Evolutionary conservation across 2,797 vertebrate genomes (phyloP), one percentile per base, ranked within the genome.

Genomic region (Euthynnus affinis): DNA sequence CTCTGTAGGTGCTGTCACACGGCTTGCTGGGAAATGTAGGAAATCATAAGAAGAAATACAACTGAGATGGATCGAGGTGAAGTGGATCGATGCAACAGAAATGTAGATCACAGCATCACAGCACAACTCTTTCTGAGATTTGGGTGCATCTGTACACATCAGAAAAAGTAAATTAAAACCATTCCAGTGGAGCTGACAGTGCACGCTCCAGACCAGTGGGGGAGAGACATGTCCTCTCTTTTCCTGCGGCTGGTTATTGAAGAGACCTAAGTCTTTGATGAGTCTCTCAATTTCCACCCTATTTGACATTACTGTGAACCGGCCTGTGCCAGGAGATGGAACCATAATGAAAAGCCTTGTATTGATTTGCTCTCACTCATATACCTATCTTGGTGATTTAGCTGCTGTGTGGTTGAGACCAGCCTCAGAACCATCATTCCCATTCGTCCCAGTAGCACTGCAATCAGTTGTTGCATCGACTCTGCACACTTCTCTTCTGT

Each of bases 361-460:
- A 93, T 94, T 82, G 91, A 93, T 93, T 90, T 81, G 20, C 85
- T 91, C 84, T 90, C 82, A 89, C 80, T 90, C 86, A 72, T 81
- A 65, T 66, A 82, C 63, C 80, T 84, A 74, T 89, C 85, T 87
- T 9, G 6, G 53, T 71, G 84, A 83, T 84, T 89, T 75, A 78
- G 81, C 49, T 49, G 63, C 18, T 62, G 71, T 80, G 70, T 66
- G 37, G 81, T 29, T 18, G 71, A 78, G 74, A 42, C 68, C 18
- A 15, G 77, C 69, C 59, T 53, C 40, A 65, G 83, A 78, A 80
- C 71, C 58, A 7, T 25, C 59, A 80, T 68, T 71, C 37, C 59
- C 70, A 32, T 57, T 77, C 9, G 37, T 71, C 70, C 51, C 44
- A 6, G 69, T 42, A 63, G 22, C 61, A 60, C 48, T 68, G 44